These are phyloP conservation scores for Chydorus sphaericus DNA, from an alignment of 2,888 invertebrate genomes.

Conservation along the genomic window DNA sequence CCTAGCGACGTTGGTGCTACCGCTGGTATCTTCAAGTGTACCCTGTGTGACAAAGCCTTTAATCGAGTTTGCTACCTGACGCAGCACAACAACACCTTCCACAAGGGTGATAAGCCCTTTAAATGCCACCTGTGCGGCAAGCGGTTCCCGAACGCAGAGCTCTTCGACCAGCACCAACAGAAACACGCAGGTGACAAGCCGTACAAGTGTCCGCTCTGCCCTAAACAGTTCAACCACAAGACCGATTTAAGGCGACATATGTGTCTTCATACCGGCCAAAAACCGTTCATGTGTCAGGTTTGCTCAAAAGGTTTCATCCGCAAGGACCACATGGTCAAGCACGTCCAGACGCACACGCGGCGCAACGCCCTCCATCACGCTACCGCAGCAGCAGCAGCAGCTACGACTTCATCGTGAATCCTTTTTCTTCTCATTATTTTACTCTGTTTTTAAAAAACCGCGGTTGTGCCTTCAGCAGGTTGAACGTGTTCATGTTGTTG, in stretches of 20 bases:
- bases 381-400: not conserved
- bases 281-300: conserved; percentile 62
- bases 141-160: conserved; percentile 53
- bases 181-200: conserved; percentile 73
- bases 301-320: conserved; percentile 79
- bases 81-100: conserved; percentile 79
- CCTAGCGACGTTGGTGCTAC: too few relatives aligned
- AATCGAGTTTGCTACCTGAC: conserved; percentile 76
- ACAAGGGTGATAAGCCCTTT: conserved; percentile 69
- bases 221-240: conserved; percentile 81
- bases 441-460: not conserved
- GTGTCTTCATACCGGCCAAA: conserved; percentile 72
- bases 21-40: conserved; percentile 41
- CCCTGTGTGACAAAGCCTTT: conserved; percentile 68
- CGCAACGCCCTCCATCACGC: conserved; percentile 5
- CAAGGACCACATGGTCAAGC: conserved; percentile 82
- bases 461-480: too few relatives aligned
- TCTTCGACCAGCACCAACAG: conserved; percentile 54
- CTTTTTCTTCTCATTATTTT: not conserved
- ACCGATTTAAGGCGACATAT: conserved; percentile 74
- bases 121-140: conserved; percentile 76
- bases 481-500: too few relatives aligned
- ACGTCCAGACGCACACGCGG: conserved; percentile 53
- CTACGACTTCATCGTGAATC: not conserved
- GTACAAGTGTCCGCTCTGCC: conserved; percentile 68